Evolutionary conservation across 2,797 vertebrate species (phyloP).

Genomic region (Netta rufina): DNA sequence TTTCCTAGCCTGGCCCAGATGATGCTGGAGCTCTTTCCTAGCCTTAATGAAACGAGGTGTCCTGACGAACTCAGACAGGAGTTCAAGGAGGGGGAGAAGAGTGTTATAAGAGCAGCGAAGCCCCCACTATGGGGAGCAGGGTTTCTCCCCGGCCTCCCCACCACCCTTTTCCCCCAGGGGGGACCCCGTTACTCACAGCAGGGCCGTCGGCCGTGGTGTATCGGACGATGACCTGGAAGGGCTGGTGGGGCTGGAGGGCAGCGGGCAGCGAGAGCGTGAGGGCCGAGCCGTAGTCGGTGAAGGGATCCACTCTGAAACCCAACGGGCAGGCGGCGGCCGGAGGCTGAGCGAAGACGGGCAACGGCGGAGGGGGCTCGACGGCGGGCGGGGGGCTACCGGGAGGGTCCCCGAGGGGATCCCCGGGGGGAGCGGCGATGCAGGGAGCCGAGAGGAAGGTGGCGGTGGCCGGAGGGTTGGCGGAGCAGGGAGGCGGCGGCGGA

Average conservation of each 20-base stretch:
- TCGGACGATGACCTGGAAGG: conserved; percentile 89
- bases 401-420: not conserved
- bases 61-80: too few relatives aligned
- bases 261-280: conserved; percentile 87
- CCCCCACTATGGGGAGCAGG: not conserved
- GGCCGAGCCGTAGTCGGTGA: conserved; percentile 88
- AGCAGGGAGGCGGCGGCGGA: not conserved
- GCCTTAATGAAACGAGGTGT: too few relatives aligned
- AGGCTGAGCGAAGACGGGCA: conserved; percentile 16
- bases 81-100: too few relatives aligned
- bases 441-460: not conserved
- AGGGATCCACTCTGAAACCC: conserved; percentile 81
- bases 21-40: too few relatives aligned
- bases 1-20: too few relatives aligned
- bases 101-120: too few relatives aligned
- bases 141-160: too few relatives aligned
- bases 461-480: not conserved
- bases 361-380: conserved; percentile 10
- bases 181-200: conserved; percentile 83
- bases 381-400: not conserved
- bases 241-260: conserved; percentile 78
- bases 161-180: too few relatives aligned
- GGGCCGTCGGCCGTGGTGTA: conserved; percentile 93
- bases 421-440: not conserved
- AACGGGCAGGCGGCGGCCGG: conserved; percentile 19